A percentile compares a stretch with the other conserved stretches of the same genome.
These are phyloP conservation scores for Chromis chromis DNA, from an alignment of 2,797 vertebrate genomes.

Conservation along the genomic window DNA sequence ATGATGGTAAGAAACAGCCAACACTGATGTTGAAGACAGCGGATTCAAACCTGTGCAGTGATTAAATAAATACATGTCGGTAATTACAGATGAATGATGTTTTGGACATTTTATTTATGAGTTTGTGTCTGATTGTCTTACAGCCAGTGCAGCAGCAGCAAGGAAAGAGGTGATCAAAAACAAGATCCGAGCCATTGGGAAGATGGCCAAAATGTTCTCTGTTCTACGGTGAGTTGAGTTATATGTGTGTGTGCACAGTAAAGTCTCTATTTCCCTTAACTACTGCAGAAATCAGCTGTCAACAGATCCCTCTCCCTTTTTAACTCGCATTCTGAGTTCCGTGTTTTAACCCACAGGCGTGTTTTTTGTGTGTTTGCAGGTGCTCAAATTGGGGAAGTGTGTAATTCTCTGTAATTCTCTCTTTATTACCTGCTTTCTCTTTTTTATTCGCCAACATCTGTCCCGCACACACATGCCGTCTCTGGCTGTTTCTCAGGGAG, in stretches of 20 bases:
- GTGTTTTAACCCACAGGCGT: constrained; percentile 8
- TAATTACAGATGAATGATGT: neutral
- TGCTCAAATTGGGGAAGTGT: constrained; percentile 42
- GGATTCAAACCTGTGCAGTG: neutral
- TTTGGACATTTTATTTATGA: neutral
- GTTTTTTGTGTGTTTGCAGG: constrained; percentile 38
- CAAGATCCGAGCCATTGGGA: constrained; percentile 89
- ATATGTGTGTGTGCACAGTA: neutral
- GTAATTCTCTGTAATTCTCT: constrained; percentile 35
- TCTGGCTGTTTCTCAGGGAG: constrained; percentile 77
- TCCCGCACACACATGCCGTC: neutral
- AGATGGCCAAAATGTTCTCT: constrained; percentile 89
- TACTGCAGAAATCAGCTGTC: constrained; percentile 9
- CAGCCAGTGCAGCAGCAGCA: constrained; percentile 87
- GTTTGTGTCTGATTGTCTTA: constrained; percentile 18
- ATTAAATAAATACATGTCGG: neutral
- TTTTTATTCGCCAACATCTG: constrained; percentile 24
- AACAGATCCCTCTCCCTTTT: constrained; percentile 4
- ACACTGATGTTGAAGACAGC: neutral
- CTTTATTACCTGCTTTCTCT: constrained; percentile 21
- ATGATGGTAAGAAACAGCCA: constrained; percentile 88
- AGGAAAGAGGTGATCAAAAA: constrained; percentile 90
- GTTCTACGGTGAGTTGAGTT: constrained; percentile 78
- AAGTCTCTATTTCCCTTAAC: neutral
- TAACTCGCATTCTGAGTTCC: neutral